Conservation (phyloP, 2,888 invertebrate species). For the Drosophila paramelanica region DNA sequence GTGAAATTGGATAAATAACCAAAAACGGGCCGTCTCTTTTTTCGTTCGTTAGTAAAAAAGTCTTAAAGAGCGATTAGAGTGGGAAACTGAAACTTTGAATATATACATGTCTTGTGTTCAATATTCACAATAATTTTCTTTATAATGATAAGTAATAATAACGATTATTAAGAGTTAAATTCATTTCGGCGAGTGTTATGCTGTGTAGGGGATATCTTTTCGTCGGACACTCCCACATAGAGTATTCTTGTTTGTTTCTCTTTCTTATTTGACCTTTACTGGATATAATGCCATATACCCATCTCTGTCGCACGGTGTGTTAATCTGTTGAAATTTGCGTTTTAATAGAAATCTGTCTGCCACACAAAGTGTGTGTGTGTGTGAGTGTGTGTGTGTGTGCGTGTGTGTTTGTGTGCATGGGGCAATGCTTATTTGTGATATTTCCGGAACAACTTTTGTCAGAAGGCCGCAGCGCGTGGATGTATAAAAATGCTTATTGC, state of each 20-base stretch:
- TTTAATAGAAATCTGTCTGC: conserved; percentile 65
- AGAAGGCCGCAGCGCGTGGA: conserved; percentile 37
- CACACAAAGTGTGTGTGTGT: conserved; percentile 11
- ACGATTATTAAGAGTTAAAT: too few relatives aligned
- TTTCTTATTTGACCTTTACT: conserved; percentile 7
- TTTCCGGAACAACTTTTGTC: conserved; percentile 50
- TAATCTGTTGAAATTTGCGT: conserved; percentile 78
- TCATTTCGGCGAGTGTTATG: too few relatives aligned
- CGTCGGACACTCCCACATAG: not conserved
- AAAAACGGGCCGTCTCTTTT: too few relatives aligned
- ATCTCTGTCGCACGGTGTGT: conserved; percentile 47
- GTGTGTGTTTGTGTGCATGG: not conserved
- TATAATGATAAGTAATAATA: too few relatives aligned
- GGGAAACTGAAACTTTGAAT: too few relatives aligned
- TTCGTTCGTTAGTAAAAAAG: too few relatives aligned
- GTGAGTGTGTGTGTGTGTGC: conserved; percentile 11
- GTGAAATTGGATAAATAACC: too few relatives aligned
- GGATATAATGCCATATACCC: not conserved
- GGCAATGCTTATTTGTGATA: conserved; percentile 29
- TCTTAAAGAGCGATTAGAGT: too few relatives aligned
- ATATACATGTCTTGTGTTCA: too few relatives aligned
- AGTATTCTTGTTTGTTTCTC: not conserved
- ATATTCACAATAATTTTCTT: too few relatives aligned
- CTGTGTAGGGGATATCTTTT: not conserved
- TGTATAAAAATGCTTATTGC: conserved; percentile 74